phyloP scores from a whole-genome alignment of 1,140 invertebrate genomes.

The Dendroctonus valens region DNA sequence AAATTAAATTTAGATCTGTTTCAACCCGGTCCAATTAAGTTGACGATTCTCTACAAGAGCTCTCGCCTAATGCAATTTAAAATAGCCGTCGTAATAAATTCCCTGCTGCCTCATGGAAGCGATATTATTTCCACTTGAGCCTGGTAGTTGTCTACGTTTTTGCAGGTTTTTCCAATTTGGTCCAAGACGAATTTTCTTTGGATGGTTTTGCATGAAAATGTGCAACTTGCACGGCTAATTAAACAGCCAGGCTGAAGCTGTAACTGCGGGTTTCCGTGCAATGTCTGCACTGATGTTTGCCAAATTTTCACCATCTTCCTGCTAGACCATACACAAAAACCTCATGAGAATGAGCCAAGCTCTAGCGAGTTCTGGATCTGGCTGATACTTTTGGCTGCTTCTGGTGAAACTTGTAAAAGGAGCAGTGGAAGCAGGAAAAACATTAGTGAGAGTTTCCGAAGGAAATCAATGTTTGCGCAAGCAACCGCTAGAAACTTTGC shows the following conservation, averaged over 20 bases:
- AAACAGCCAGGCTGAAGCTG: too few relatives aligned
- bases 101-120: neutral
- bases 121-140: neutral
- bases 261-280: too few relatives aligned
- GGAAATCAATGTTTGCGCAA: neutral
- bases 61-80: constrained; percentile 10
- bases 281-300: too few relatives aligned
- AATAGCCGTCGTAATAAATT: constrained; percentile 11
- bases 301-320: too few relatives aligned
- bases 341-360: too few relatives aligned
- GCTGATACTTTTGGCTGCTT: too few relatives aligned
- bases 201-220: too few relatives aligned
- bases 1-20: constrained; percentile 21
- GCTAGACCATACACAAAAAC: too few relatives aligned
- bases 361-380: too few relatives aligned
- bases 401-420: too few relatives aligned
- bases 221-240: too few relatives aligned
- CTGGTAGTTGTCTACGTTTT: neutral
- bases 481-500: neutral
- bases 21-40: constrained; percentile 9
- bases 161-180: neutral
- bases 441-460: neutral
- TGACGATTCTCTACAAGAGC: neutral
- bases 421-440: too few relatives aligned
- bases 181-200: neutral